phyloP scores from a whole-genome alignment of 2,797 vertebrate genomes.

The Macrochelys suwanniensis region DNA sequence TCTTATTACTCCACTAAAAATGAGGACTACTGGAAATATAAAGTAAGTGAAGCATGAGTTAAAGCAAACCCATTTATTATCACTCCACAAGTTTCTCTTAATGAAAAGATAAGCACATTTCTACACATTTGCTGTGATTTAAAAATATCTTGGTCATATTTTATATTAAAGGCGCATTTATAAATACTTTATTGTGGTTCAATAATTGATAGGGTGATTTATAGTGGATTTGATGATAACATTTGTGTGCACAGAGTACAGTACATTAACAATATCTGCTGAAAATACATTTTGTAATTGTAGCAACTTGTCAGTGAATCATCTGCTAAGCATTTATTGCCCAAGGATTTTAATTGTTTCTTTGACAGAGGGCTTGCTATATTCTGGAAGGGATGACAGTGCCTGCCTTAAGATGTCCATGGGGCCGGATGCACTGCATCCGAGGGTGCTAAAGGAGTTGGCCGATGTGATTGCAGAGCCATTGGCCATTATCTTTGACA shows the following conservation, averaged over 20 bases:
- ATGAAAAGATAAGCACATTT: slow-evolving; percentile 37
- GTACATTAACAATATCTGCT: slow-evolving; percentile 51
- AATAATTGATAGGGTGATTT: slow-evolving; percentile 75
- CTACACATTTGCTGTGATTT: not conserved
- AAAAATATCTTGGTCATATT: slow-evolving; percentile 30
- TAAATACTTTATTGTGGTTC: slow-evolving; percentile 66
- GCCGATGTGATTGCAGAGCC: too few relatives aligned
- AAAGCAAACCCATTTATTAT: slow-evolving; percentile 30
- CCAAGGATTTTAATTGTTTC: slow-evolving; percentile 55
- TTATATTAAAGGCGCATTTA: slow-evolving; percentile 51
- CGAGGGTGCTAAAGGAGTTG: too few relatives aligned
- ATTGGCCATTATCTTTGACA: too few relatives aligned
- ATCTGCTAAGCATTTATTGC: slow-evolving; percentile 57
- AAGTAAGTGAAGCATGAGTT: not conserved
- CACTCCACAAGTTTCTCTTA: not conserved
- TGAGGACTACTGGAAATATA: not conserved
- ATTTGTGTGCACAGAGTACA: slow-evolving; percentile 31
- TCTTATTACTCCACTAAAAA: not conserved
- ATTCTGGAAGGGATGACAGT: slow-evolving; percentile 33
- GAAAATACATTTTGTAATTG: slow-evolving; percentile 59
- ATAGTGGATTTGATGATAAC: slow-evolving; percentile 40
- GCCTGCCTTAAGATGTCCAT: not conserved
- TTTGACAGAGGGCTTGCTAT: slow-evolving; percentile 12
- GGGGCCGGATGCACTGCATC: too few relatives aligned
- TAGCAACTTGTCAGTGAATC: slow-evolving; percentile 22